phyloP scores from a whole-genome alignment of 2,888 invertebrate genomes.

The Drosophila pullipes region DNA sequence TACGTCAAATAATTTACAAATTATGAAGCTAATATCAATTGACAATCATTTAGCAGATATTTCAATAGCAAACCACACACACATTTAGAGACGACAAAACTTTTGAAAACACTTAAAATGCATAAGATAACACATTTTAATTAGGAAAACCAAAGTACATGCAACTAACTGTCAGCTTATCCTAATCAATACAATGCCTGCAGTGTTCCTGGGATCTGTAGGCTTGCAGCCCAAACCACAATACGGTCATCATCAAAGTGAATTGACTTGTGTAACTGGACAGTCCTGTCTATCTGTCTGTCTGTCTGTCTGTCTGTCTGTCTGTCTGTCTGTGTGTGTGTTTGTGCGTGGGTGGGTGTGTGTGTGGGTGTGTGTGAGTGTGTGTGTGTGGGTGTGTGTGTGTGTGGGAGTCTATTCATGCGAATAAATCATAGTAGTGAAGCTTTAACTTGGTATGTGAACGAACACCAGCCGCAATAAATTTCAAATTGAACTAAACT shows the following conservation, averaged over 20 bases:
- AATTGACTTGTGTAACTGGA: slow-evolving; percentile 75
- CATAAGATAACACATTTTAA: slow-evolving; percentile 63
- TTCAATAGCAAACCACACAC: slow-evolving; percentile 2
- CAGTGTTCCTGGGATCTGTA: neutral
- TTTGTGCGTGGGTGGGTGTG: neutral
- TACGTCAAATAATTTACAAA: neutral
- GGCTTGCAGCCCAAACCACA: slow-evolving; percentile 22
- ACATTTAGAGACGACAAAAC: neutral
- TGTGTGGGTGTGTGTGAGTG: neutral
- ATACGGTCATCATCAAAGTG: slow-evolving; percentile 64
- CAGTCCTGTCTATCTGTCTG: slow-evolving; percentile 12
- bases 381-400: slow-evolving; percentile 1
- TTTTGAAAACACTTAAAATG: slow-evolving; percentile 49
- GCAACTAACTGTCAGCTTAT: slow-evolving; percentile 11
- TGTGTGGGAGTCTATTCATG: slow-evolving; percentile 30
- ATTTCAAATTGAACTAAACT: slow-evolving; percentile 74
- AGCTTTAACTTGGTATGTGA: slow-evolving; percentile 77
- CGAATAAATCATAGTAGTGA: slow-evolving; percentile 74
- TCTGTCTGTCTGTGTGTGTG: slow-evolving; percentile 1
- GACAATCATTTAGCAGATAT: slow-evolving; percentile 13
- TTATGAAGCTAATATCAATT: neutral
- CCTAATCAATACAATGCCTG: slow-evolving; percentile 29
- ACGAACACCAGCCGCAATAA: slow-evolving; percentile 79
- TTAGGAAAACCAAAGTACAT: slow-evolving; percentile 29
- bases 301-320: neutral